Base-by-base conservation (phyloP, 2,797 vertebrate species). In the Esox lucius region DNA sequence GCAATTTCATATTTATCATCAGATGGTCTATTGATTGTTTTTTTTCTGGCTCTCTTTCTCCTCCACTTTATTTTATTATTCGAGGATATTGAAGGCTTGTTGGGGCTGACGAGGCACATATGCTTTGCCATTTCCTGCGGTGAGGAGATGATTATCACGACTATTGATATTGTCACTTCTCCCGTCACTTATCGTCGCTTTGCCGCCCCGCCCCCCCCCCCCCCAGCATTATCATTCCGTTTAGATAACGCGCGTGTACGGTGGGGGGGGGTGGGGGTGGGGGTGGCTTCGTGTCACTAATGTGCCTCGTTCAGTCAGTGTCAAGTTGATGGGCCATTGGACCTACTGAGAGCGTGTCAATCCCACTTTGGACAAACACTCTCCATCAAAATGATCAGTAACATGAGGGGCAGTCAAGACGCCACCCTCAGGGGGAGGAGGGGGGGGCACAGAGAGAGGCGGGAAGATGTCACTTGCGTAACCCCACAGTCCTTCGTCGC, bases 131-230 rank as follows among this genome's bases (percentile, higher is more conserved):
- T 94, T 94, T 94, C 86, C 93, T 86, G 86, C 90, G 92, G 86
- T 75, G 83, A 90, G 91, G 88, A 89, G 90, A 91, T 22, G n/a
- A 56, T 56, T 56, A 56, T 95, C 95, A 95, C 91, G 87, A 93
- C 90, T 96, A 96, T 95, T 96, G 95, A 95, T 91, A 88, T 84
- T 93, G 94, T 96, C 95, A 95, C 91, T 93, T 95, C 93, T 92
- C 84, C 84, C 81, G 79, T 86, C 90, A 79, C 93, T 95, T 93
- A 95, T 95, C 93, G 68, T 88, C 93, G 92, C 93, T 95, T 42
- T 95, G 94, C 90, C 82, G 76, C 9, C 19, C 62, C 1, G 67
- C 71, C 26, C 73, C 76, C 80, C 68, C 76, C 80, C 68, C 80
- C 85, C 81, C 84, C 76, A 1, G 56, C 61, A 0, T 46, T 42